A percentile compares a stretch with the other conserved stretches of the same genome.
These are phyloP conservation scores for Propsilocerus akamusi DNA, from an alignment of 1,140 invertebrate genomes.

Conservation along the genomic window DNA sequence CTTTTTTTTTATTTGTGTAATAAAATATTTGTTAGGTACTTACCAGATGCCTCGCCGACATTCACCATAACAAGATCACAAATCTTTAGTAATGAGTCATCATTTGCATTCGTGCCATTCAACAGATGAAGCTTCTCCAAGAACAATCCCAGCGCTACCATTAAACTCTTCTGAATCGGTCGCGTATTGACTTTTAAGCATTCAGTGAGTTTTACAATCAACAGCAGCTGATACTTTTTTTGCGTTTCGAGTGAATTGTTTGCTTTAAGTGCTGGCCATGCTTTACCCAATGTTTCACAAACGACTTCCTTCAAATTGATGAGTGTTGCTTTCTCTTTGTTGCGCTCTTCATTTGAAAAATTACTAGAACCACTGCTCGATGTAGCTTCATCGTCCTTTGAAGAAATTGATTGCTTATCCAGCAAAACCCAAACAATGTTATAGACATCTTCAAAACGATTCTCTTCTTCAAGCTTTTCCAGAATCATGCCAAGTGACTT, in stretches of 20 bases:
- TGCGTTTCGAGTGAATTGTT: slow-evolving; percentile 38
- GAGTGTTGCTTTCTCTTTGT: slow-evolving; percentile 39
- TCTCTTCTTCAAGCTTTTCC: slow-evolving; percentile 46
- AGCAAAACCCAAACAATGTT: slow-evolving; percentile 48
- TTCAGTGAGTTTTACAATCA: slow-evolving; percentile 47
- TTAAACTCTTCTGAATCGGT: slow-evolving; percentile 52
- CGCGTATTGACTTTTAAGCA: slow-evolving; percentile 48
- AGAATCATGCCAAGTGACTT: slow-evolving; percentile 51
- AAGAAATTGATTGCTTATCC: slow-evolving; percentile 24
- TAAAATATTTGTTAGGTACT: slow-evolving; percentile 12
- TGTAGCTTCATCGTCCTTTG: slow-evolving; percentile 10
- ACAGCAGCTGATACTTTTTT: slow-evolving; percentile 47
- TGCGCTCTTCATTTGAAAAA: slow-evolving; percentile 35
- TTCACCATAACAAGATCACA: slow-evolving; percentile 28
- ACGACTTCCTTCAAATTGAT: slow-evolving; percentile 53
- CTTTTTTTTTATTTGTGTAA: slow-evolving; percentile 3
- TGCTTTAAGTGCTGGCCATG: slow-evolving; percentile 42
- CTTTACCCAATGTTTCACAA: slow-evolving; percentile 61
- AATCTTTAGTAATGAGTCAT: slow-evolving; percentile 18
- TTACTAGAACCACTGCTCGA: too few relatives aligned
- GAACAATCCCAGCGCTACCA: slow-evolving; percentile 45
- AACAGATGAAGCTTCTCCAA: slow-evolving; percentile 43
- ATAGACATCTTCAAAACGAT: slow-evolving; percentile 57
- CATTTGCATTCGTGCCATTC: slow-evolving; percentile 18
- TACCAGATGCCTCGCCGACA: slow-evolving; percentile 41